Evolutionary conservation across 2,888 invertebrate genomes (phyloP).

Genomic region (Horisme vitalbata): DNA sequence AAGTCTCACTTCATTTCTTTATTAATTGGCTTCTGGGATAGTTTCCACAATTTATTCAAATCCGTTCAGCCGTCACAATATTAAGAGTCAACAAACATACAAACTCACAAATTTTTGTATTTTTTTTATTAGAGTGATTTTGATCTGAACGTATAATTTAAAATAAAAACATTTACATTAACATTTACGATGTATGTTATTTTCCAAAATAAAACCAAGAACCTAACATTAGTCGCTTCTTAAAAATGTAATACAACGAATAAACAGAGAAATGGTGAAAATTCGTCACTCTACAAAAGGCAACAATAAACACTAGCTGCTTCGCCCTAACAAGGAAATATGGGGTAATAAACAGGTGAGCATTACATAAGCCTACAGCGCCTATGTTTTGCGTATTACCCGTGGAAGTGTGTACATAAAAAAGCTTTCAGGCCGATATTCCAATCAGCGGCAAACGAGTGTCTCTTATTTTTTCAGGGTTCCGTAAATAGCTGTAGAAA

Average conservation of each 20-base stretch:
- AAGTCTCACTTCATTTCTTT: too few relatives aligned
- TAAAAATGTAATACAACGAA: not conserved
- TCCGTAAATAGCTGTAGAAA: slow-evolving; percentile 17
- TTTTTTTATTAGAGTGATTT: too few relatives aligned
- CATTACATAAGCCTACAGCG: slow-evolving; percentile 42
- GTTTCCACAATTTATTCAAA: too few relatives aligned
- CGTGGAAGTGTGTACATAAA: slow-evolving; percentile 60
- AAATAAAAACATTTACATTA: too few relatives aligned
- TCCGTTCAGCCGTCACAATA: too few relatives aligned
- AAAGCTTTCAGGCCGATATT: slow-evolving; percentile 64
- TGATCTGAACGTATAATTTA: too few relatives aligned
- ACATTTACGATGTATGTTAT: too few relatives aligned
- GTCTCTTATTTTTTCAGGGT: slow-evolving; percentile 50
- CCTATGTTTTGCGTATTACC: slow-evolving; percentile 52
- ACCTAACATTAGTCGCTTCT: too few relatives aligned
- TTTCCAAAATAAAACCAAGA: too few relatives aligned
- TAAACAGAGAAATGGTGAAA: slow-evolving; percentile 10
- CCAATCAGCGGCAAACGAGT: slow-evolving; percentile 57
- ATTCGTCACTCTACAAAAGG: slow-evolving; percentile 29
- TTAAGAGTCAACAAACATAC: too few relatives aligned
- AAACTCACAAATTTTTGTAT: too few relatives aligned
- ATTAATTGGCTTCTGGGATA: too few relatives aligned
- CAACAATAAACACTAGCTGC: slow-evolving; percentile 31
- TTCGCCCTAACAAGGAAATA: slow-evolving; percentile 33
- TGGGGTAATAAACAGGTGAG: slow-evolving; percentile 47